Conservation (phyloP, 2,113 vertebrate genomes). For the Eubucco bourcierii region DNA sequence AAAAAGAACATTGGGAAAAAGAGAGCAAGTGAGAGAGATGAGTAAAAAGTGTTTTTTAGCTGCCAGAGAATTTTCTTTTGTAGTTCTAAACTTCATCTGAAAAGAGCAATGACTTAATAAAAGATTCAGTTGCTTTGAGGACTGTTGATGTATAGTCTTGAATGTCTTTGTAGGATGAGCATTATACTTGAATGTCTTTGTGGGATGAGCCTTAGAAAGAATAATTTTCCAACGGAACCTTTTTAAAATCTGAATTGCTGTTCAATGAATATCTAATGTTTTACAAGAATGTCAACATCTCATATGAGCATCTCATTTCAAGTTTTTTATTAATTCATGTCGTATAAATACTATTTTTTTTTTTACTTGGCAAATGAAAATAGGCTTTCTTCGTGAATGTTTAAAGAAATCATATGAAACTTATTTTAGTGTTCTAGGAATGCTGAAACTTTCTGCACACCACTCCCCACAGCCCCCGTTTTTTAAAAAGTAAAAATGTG, state of each 20-base stretch:
- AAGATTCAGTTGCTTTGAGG: not conserved
- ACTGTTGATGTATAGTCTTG: not conserved
- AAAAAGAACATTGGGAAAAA: not conserved
- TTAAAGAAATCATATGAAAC: not conserved
- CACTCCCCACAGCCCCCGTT: not conserved
- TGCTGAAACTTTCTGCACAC: not conserved
- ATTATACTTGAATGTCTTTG: not conserved
- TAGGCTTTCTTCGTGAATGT: not conserved
- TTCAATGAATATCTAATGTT: not conserved
- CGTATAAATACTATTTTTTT: not conserved
- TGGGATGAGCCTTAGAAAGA: not conserved
- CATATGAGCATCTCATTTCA: not conserved
- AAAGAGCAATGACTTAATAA: not conserved
- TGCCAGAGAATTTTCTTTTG: not conserved
- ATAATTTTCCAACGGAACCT: not conserved
- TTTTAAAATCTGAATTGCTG: not conserved
- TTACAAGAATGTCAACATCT: not conserved
- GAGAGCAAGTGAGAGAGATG: not conserved
- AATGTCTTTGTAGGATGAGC: not conserved
- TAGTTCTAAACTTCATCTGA: not conserved
- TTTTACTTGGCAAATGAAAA: not conserved
- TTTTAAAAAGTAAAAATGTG: not conserved
- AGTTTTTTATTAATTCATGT: not conserved
- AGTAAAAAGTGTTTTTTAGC: not conserved
- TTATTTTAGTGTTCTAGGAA: not conserved